Evolutionary conservation across 2,113 vertebrate species (phyloP), one percentile per base, ranked within the genome.

Genomic region (Bujurquina vittata): DNA sequence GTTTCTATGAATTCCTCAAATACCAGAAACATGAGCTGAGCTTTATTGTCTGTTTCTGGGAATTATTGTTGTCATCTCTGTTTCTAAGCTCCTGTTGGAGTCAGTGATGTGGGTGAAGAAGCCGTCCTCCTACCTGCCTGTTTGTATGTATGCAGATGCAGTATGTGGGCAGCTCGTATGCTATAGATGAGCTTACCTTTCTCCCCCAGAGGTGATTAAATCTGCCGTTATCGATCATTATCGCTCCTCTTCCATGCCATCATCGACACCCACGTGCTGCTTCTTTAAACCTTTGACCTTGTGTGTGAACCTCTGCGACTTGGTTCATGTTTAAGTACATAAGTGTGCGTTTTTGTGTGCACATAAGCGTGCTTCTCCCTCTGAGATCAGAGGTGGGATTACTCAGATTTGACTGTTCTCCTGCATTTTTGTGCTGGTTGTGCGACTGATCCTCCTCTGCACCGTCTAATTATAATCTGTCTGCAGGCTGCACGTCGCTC

Each of bases 151-250:
- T 26, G 18, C 20, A 31, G 20, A 20, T n/a, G 31, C n/a, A 58
- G 81, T 18, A 52, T 52, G 49, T 61, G 8, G 69, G 43, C 75
- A 79, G 75, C 67, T 76, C n/a, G 67, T 8, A 26, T 55, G 7
- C 22, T 4, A 31, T 40, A 76, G 65, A 69, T 29, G 35, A 20
- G 67, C 56, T 60, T 31, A 62, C 54, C 72, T 80, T 1, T 17
- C 59, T 63, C 78, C 43, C 59, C 33, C 87, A 4, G 62, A 79
- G 72, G 59, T 8, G 29, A 77, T 46, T 26, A 31, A 61, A 75
- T 54, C 72, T 20, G 49, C 54, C 43, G 10, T 22, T 40, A 56
- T 75, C 31, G 3, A 40, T 63, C n/a, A 2, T 37, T 37, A n/a
- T 1, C 1, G 10, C 33, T 62, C 72, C 56, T 83, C 76, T 69